phyloP scores from a whole-genome alignment of 2,113 vertebrate genomes.

The Microcebus griseorufus region DNA sequence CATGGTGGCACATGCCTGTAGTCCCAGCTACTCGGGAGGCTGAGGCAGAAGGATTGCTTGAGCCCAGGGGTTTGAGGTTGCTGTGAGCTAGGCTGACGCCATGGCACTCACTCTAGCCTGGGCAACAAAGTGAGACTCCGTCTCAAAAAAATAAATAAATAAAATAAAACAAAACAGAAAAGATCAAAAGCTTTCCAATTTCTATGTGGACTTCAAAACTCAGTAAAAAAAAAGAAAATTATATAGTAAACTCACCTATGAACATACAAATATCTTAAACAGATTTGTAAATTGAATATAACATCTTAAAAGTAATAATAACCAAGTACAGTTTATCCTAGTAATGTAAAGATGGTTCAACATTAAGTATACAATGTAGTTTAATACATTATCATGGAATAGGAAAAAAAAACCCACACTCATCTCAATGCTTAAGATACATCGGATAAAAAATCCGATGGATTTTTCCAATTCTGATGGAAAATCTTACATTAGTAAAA shows the following conservation, averaged over 20 bases:
- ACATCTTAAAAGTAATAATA: neutral
- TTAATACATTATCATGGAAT: neutral
- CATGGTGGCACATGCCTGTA: too few species aligned
- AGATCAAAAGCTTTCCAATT: neutral
- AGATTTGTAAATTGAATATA: neutral
- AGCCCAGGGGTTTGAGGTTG: too few species aligned
- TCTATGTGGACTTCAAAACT: slow-evolving; percentile 33
- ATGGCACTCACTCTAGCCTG: too few species aligned
- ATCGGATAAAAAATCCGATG: neutral
- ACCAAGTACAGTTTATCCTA: neutral
- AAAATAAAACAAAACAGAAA: neutral
- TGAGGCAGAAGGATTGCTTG: too few species aligned
- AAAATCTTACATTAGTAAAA: neutral
- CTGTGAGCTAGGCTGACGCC: too few species aligned
- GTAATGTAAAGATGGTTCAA: neutral
- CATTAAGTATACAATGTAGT: neutral
- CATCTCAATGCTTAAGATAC: neutral
- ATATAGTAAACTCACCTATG: neutral
- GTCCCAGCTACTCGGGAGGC: too few species aligned
- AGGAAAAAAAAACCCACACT: neutral
- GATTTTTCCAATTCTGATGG: neutral
- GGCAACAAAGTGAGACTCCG: too few species aligned
- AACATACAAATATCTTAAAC: neutral
- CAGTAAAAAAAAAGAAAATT: neutral
- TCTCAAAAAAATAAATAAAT: too few species aligned